These are phyloP conservation scores for Caenorhabditis sulstoni DNA, from an alignment of 2,888 invertebrate genomes.

Conservation along the genomic window DNA sequence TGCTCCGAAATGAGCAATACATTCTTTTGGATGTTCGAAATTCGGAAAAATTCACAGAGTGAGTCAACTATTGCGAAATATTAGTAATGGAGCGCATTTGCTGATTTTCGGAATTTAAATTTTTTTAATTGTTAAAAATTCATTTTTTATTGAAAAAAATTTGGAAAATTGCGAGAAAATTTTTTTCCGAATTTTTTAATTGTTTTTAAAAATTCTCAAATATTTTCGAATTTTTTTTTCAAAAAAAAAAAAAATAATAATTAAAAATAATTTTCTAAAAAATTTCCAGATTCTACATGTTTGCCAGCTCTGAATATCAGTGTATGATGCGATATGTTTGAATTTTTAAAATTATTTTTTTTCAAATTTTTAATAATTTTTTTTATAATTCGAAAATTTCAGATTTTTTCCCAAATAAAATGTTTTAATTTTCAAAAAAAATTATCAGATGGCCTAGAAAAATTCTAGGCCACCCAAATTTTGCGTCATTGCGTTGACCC, in stretches of 20 bases:
- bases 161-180: too few relatives aligned
- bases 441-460: too few relatives aligned
- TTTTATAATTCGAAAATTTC: too few relatives aligned
- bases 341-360: not conserved
- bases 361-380: not conserved
- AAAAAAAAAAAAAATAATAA: not conserved
- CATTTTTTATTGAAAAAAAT: too few relatives aligned
- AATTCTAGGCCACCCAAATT: too few relatives aligned
- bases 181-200: too few relatives aligned
- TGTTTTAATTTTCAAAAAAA: too few relatives aligned
- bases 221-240: not conserved
- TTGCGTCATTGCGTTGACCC: too few relatives aligned
- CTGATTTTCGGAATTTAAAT: too few relatives aligned
- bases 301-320: constrained; percentile 22
- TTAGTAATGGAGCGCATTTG: too few relatives aligned
- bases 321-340: constrained; percentile 33
- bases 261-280: not conserved
- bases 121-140: constrained; percentile 2
- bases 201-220: not conserved
- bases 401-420: too few relatives aligned
- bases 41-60: constrained; percentile 13
- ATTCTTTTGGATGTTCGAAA: constrained; percentile 1
- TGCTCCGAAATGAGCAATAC: constrained; percentile 22
- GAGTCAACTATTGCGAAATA: not conserved
- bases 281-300: constrained; percentile 31